Percentiles rank a stretch among this genome's conserved stretches.
Evolutionary conservation across 1,140 invertebrate species (phyloP).

Genomic region (Psix sp.): DNA sequence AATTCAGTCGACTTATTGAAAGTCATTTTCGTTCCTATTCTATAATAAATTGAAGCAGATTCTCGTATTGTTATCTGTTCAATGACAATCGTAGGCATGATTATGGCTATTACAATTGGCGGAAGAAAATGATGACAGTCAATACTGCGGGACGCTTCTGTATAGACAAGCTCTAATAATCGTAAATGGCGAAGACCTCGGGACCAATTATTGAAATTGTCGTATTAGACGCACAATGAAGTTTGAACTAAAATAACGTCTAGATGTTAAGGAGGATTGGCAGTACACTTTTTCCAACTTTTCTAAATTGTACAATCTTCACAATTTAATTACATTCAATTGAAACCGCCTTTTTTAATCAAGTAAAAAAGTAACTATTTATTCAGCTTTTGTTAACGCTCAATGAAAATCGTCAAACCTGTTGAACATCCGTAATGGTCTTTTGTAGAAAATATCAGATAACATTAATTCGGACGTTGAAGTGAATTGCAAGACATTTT

Average conservation of each 20-base stretch:
- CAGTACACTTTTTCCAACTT: too few relatives aligned
- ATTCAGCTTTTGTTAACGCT: too few relatives aligned
- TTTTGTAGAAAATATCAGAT: too few relatives aligned
- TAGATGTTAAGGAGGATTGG: too few relatives aligned
- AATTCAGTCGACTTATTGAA: constrained; percentile 41
- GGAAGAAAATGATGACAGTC: constrained; percentile 46
- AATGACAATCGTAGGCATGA: constrained; percentile 36
- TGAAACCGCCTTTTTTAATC: too few relatives aligned
- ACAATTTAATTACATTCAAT: too few relatives aligned
- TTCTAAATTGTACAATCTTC: too few relatives aligned
- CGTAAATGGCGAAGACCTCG: constrained; percentile 19
- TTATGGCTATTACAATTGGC: constrained; percentile 37
- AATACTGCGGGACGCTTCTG: constrained; percentile 24
- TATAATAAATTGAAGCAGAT: constrained; percentile 22
- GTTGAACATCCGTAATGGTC: too few relatives aligned
- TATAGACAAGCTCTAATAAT: constrained; percentile 21
- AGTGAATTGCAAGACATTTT: constrained; percentile 7
- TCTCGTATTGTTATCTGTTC: constrained; percentile 35
- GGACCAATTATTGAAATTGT: constrained; percentile 26
- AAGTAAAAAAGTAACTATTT: too few relatives aligned
- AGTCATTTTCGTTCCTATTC: constrained; percentile 51
- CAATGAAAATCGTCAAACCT: too few relatives aligned
- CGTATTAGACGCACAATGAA: constrained; percentile 28
- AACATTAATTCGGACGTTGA: not conserved
- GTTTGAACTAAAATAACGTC: too few relatives aligned